phyloP scores from a whole-genome alignment of 2,888 invertebrate genomes.

The Kryphioiulus occultus region DNA sequence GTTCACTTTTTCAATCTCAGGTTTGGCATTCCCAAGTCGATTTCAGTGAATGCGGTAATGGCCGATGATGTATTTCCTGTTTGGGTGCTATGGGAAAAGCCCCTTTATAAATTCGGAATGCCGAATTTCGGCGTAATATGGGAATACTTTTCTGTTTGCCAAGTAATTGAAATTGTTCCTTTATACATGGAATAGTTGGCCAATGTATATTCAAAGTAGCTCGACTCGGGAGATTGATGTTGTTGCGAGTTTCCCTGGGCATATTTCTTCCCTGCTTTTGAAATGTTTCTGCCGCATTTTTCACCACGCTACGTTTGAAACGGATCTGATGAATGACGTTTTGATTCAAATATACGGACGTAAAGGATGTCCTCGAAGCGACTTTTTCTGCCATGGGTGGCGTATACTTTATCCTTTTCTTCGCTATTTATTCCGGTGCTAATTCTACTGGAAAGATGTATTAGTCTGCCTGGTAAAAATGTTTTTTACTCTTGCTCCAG shows the following conservation, averaged over 20 bases:
- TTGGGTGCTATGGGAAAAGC: not conserved
- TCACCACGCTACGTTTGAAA: not conserved
- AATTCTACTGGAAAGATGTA: conserved; percentile 32
- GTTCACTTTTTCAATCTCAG: not conserved
- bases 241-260: conserved; percentile 18
- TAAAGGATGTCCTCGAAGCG: conserved; percentile 40
- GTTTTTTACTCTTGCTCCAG: not conserved
- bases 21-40: conserved; percentile 13
- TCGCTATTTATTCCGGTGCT: not conserved
- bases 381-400: not conserved
- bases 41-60: conserved; percentile 37
- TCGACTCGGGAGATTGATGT: conserved; percentile 26
- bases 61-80: conserved; percentile 20
- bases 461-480: not conserved
- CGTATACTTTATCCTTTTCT: conserved; percentile 4
- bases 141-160: conserved; percentile 37
- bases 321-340: conserved; percentile 21
- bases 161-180: conserved; percentile 36
- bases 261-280: conserved; percentile 32
- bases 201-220: conserved; percentile 39
- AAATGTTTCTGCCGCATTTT: conserved; percentile 29
- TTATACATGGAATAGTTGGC: conserved; percentile 29
- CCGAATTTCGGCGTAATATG: not conserved
- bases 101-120: conserved; percentile 36
- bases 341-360: conserved; percentile 32